phyloP scores from a whole-genome alignment of 2,113 vertebrate species.

The Puntigrus tetrazona region DNA sequence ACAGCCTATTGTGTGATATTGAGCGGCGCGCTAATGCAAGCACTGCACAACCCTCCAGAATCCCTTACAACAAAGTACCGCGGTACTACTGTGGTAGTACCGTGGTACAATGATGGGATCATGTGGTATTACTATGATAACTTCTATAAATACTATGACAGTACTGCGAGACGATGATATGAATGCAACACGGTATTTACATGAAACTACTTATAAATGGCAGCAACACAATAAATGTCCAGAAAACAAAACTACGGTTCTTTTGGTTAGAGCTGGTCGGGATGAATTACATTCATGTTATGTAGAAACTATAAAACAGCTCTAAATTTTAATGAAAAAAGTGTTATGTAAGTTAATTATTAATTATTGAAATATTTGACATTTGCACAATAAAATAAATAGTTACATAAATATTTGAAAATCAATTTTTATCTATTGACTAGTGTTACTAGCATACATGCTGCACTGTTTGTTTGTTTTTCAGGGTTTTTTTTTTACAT shows the following conservation, averaged over 20 bases:
- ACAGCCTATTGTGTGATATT: neutral
- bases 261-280: neutral
- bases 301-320: neutral
- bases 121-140: neutral
- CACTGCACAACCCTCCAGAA: neutral
- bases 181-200: neutral
- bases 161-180: neutral
- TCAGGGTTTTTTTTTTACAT: no score
- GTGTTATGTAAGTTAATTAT: no score
- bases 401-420: neutral
- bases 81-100: neutral
- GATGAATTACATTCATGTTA: neutral
- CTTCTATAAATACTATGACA: no score
- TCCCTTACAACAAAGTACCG: neutral
- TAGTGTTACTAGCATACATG: no score
- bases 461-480: no score
- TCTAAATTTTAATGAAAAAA: no score
- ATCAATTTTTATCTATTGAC: no score
- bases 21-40: constrained; percentile 4
- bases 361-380: neutral
- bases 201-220: neutral
- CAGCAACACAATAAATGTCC: neutral
- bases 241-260: neutral
- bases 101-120: neutral
- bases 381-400: neutral